Evolutionary conservation across 2,113 vertebrate species (phyloP), one percentile per base, ranked within the genome.

Genomic region (Gallinago jamesoni): DNA sequence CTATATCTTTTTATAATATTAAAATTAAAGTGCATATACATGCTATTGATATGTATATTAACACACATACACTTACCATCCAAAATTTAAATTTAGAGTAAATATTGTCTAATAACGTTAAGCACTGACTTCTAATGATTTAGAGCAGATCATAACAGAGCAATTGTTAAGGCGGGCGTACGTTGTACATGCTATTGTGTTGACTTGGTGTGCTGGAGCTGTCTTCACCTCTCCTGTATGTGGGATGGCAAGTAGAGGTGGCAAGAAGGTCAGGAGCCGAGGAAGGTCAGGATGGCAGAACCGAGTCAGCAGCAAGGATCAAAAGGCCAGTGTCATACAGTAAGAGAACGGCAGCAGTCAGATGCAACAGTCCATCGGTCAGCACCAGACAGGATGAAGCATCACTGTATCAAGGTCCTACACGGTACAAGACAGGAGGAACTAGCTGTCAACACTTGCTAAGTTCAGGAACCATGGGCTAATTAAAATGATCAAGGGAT

Each of bases 401-500:
- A 5, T 31, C 89, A 45, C 37, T 15, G 7, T 37, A 69, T 53
- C 75, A 47, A 91, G 59, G 84, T 85, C 68, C 37, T 70, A 55
- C 37, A 70, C 27, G 48, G 25, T 17, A 80, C n/a, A 77, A 47
- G 62, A 55, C 45, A 41, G 66, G 66, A 84, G 68, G 28, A 90
- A 57, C 27, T 27, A 50, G 17, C 37, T 85, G 55, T 83, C 84
- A 93, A 37, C 75, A 35, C 43, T 52, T 22, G 21, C 55, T 67
- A 93, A 91, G 15, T 50, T 82, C 70, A 85, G 70, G 37, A 94
- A 50, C n/a, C 24, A 8, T 30, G 37, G 7, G 18, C 47, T 88
- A 95, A 94, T 96, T 90, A 87, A 89, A 94, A 67, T 90, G 43
- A 59, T 72, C 74, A 63, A 76, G 22, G 69, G 94, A 57, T 79